phyloP scores from a whole-genome alignment of 2,113 vertebrate genomes.

The Anhinga rufa region DNA sequence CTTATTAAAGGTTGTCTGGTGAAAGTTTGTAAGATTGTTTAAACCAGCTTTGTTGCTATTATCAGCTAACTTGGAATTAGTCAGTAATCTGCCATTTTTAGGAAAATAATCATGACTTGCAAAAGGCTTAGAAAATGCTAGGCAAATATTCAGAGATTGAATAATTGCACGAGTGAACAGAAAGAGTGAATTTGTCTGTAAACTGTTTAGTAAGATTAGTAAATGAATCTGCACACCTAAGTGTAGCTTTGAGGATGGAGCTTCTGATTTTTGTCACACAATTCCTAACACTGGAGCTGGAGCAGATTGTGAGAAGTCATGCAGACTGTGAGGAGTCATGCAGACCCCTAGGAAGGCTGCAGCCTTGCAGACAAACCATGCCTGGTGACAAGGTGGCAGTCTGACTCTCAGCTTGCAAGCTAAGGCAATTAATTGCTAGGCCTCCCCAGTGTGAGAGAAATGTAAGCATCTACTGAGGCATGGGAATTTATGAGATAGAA shows the following conservation, averaged over 20 bases:
- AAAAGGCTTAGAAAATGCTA: background rate
- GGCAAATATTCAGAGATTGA: background rate
- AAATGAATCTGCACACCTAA: background rate
- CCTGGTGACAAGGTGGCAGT: background rate
- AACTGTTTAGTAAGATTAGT: background rate
- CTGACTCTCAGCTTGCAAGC: background rate
- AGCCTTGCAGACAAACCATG: background rate
- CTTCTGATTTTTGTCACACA: background rate
- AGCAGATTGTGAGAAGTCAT: background rate
- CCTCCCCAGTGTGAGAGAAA: background rate
- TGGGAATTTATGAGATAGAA: background rate
- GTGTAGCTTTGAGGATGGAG: background rate
- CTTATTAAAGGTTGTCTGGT: background rate
- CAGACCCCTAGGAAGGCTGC: background rate
- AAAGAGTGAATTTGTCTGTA: background rate
- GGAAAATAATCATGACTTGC: background rate
- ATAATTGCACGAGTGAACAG: rapidly evolving
- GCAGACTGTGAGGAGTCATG: background rate
- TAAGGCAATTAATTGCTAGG: background rate
- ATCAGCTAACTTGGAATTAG: background rate
- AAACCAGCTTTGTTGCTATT: background rate
- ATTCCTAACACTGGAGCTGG: background rate
- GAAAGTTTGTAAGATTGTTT: background rate
- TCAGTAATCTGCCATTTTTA: background rate
- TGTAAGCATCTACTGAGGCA: background rate